Evolutionary conservation across 2,888 invertebrate genomes (phyloP).

Genomic region (Microchrysa polita): DNA sequence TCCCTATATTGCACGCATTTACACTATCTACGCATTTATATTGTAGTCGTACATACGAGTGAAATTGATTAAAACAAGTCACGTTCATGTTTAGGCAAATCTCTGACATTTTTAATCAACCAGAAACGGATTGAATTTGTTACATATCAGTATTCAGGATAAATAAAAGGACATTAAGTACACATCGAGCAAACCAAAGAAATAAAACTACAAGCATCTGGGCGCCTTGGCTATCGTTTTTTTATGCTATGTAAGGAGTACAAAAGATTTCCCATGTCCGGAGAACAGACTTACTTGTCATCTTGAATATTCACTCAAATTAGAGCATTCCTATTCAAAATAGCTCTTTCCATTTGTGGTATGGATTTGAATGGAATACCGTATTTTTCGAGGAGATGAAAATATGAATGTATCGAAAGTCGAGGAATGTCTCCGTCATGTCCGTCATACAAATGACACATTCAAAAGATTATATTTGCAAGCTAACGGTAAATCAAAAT

Average conservation of each 20-base stretch:
- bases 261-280: constrained; percentile 31
- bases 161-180: constrained; percentile 32
- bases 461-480: not conserved
- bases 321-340: constrained; percentile 49
- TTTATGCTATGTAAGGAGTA: constrained; percentile 18
- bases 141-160: constrained; percentile 41
- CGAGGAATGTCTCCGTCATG: constrained; percentile 25
- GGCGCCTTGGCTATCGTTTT: constrained; percentile 35
- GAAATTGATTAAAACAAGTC: constrained; percentile 46
- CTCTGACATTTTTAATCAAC: constrained; percentile 50
- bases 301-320: constrained; percentile 44
- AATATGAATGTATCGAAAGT: constrained; percentile 30
- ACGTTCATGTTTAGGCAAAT: constrained; percentile 45
- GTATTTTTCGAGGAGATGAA: not conserved
- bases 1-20: constrained; percentile 32
- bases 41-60: not conserved
- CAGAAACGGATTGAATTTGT: constrained; percentile 45
- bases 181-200: constrained; percentile 24
- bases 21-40: constrained; percentile 13
- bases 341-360: constrained; percentile 35
- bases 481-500: constrained; percentile 46
- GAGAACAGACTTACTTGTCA: constrained; percentile 23
- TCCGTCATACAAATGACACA: constrained; percentile 19
- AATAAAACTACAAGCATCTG: constrained; percentile 32
- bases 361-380: constrained; percentile 12